Evolutionary conservation across 2,113 vertebrate species (phyloP), one percentile per base, ranked within the genome.

Genomic region (Cinclus cinclus): DNA sequence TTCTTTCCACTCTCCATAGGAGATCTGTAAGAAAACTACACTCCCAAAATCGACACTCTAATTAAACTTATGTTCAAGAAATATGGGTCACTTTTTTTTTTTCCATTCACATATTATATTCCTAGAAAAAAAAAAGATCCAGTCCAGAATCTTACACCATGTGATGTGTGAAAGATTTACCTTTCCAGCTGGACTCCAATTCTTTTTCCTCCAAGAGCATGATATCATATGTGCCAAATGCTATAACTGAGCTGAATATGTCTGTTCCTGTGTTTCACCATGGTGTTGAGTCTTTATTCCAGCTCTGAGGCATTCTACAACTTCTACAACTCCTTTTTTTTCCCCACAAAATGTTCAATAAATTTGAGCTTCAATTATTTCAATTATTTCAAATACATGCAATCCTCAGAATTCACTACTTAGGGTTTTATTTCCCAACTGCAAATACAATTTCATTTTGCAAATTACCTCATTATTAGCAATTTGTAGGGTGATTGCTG

Each of bases 381-480:
- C 62, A 47, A 35, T 92, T 96, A 73, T 90, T 80, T 67, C 46
- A 52, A 78, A 91, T 64, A 31, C n/a, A 83, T 16, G 7, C 2
- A 79, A 44, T 91, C 65, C 44, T 79, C 76, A 41, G 42, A 92
- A 83, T 83, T 75, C 33, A 47, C 28, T 83, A 42, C 14, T 55
- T 75, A 90, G 6, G 9, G n/a, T 76, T 95, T 95, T 81, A 80
- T 94, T 95, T 96, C 87, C 87, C 56, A 69, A 85, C 59, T 56
- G 71, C 82, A 95, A 95, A 92, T 44, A 81, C n/a, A 77, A 86
- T 87, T 62, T 87, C 24, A 77, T 79, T 63, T 89, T 83, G 86
- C 80, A 83, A 96, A 95, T 79, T 50, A 62, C 73, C 41, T 96
- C 53, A 41, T 96, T 94, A 95, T 93, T 96, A 96, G 87, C 59